Base-by-base conservation (phyloP, 2,113 vertebrate genomes). In the Eupsittula cactorum region DNA sequence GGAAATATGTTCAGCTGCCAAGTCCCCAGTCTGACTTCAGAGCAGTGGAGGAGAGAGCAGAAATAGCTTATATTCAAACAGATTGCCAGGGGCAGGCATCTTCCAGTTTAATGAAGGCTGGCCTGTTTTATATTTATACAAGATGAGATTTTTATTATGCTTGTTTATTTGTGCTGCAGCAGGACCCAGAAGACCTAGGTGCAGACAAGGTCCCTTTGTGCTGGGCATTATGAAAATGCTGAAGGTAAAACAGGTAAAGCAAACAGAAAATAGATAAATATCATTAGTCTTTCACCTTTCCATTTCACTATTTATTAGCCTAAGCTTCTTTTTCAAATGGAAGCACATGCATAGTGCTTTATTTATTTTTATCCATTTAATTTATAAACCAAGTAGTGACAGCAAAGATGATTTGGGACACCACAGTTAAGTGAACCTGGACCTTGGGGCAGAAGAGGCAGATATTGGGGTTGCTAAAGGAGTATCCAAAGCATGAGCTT, bases 51-150 rank as follows among this genome's bases (percentile, higher is more conserved):
- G 55, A 86, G 92, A 71, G 31, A 92, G 52, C 52, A 94, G 44
- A 95, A 92, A 76, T 21, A 89, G 70, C 55, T 90, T 63, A 53
- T 53, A 75, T 59, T 75, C 57, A 83, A 86, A 81, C 31, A 88
- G 83, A 93, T 65, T 62, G 73, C 62, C 31, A 68, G 49, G 59
- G 80, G 49, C 77, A 88, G 46, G 37, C 70, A 95, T 44, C 44
- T 91, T 91, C 37, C 42, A 41, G 13, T 50, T 55, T 89, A 94
- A 94, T 77, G 87, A 96, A 90, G 81, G 68, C 21, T 94, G 64
- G 59, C 64, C 57, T 73, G 37, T 4, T 79, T 79, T n/a, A 57
- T 83, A 53, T 87, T 77, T 67, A 81, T 28, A 83, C 23, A 55
- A 86, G 79, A 77, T 35, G n/a, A 73, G 41, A 53, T 17, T 21